Evolutionary conservation across 2,888 invertebrate species (phyloP).

Genomic region (Agrochola litura): DNA sequence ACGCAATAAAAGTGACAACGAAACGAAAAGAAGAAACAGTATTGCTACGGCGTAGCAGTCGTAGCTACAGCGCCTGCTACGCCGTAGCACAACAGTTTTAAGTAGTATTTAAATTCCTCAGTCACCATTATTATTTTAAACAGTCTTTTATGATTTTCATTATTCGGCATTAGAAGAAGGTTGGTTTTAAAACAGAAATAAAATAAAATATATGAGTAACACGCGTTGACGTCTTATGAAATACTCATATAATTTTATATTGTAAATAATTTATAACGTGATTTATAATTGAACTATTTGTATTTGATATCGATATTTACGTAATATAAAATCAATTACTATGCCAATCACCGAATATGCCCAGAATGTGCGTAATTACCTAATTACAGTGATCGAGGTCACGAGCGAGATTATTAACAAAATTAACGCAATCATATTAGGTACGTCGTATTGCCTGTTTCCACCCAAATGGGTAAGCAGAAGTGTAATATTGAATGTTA

Average conservation of each 20-base stretch:
- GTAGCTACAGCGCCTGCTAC: constrained; percentile 18
- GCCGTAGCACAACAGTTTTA: constrained; percentile 3
- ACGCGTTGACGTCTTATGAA: not conserved
- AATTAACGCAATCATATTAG: not conserved
- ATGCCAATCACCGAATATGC: not conserved
- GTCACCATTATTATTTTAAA: not conserved
- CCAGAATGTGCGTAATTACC: constrained; percentile 16
- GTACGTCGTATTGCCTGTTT: not conserved
- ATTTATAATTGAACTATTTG: not conserved
- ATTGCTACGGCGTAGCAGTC: constrained; percentile 36
- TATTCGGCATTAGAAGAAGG: not conserved
- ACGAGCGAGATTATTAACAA: constrained; percentile 2
- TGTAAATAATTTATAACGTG: not conserved
- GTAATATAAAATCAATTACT: constrained; percentile 23
- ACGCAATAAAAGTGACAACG: not conserved
- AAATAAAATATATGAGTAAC: not conserved
- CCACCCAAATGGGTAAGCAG: not conserved
- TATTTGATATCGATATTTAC: not conserved
- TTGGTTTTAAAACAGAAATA: not conserved
- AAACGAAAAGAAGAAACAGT: too few relatives aligned
- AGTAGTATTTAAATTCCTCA: not conserved
- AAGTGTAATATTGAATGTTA: not conserved
- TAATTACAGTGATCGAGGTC: not conserved
- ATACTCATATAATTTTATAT: too few relatives aligned
- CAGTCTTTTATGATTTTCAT: not conserved